Conservation (phyloP, 2,113 vertebrate genomes). For the Tyto alba region DNA sequence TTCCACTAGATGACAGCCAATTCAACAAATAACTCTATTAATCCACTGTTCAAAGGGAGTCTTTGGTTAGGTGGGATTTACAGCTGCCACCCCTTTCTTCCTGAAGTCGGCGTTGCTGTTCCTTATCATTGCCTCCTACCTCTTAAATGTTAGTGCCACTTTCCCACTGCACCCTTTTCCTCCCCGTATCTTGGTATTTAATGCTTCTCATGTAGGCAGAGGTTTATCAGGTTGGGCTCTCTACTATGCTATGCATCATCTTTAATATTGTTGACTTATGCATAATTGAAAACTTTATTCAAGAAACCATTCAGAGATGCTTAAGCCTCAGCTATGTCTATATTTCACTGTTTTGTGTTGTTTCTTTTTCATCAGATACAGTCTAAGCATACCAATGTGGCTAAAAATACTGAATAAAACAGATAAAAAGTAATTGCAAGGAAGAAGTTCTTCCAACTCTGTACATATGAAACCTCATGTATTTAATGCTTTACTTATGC, state of each 20-base stretch:
- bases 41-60: fast-evolving
- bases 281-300: background rate
- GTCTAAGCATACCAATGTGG: background rate
- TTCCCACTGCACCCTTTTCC: background rate
- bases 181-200: background rate
- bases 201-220: fast-evolving
- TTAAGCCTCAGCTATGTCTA: background rate
- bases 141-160: background rate
- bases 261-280: background rate
- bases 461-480: background rate
- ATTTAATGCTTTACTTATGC: background rate
- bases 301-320: background rate
- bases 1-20: constrained; percentile 27
- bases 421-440: background rate
- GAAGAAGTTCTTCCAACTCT: background rate
- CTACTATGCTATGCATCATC: background rate
- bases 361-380: background rate
- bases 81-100: fast-evolving
- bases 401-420: background rate
- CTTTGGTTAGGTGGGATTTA: background rate
- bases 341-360: background rate
- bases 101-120: background rate
- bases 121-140: background rate
- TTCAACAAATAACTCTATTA: background rate
- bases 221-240: background rate